Percentiles rank a stretch among this genome's conserved stretches.
These are phyloP conservation scores for Eulemur macaco DNA, from an alignment of 2,113 vertebrate genomes.

Conservation along the genomic window DNA sequence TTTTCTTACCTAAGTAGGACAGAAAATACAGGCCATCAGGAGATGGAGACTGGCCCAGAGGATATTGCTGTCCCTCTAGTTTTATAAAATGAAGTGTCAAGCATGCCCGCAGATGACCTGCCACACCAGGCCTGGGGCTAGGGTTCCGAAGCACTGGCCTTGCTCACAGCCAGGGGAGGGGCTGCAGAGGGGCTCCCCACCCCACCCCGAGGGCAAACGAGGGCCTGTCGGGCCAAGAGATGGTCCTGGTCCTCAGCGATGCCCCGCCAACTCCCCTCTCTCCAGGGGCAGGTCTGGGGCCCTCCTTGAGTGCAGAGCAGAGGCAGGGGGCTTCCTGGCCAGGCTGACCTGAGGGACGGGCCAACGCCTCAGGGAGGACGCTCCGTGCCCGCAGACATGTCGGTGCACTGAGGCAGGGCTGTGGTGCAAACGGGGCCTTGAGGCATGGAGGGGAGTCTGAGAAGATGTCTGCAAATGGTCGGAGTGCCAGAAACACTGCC, in stretches of 20 bases:
- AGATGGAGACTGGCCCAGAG: background rate
- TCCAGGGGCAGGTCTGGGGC: background rate
- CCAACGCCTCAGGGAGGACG: background rate
- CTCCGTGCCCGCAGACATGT: rapidly evolving
- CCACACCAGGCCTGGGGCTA: background rate
- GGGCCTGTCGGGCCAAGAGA: background rate
- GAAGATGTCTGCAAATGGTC: background rate
- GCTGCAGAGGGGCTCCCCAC: background rate
- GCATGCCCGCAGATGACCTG: no score
- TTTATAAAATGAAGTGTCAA: background rate
- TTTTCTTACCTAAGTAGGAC: background rate
- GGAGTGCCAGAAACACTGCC: background rate
- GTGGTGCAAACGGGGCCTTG: no score
- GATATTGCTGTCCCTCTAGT: background rate
- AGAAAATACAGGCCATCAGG: background rate
- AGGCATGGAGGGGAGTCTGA: background rate
- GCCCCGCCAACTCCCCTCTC: background rate
- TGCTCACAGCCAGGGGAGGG: background rate
- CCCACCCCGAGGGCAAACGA: background rate
- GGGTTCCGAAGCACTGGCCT: background rate
- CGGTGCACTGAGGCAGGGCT: no score
- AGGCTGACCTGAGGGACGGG: background rate
- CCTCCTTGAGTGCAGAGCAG: background rate
- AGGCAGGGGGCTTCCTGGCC: background rate
- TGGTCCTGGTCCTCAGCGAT: background rate